Percentiles rank a stretch among this genome's conserved stretches.
phyloP scores from a whole-genome alignment of 2,888 invertebrate species.

The Ecdyonurus torrentis region DNA sequence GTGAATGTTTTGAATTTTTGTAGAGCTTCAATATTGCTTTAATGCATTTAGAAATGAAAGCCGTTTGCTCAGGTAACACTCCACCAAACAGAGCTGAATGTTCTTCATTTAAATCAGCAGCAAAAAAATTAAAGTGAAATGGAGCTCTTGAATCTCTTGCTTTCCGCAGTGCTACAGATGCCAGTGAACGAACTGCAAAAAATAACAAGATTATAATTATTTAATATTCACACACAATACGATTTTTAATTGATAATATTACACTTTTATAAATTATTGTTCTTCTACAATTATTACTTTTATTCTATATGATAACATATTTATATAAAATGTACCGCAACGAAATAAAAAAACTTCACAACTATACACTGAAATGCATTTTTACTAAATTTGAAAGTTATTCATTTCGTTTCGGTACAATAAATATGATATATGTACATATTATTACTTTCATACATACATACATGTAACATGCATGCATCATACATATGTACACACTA shows the following conservation, averaged over 20 bases:
- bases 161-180: constrained; percentile 79
- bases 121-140: constrained; percentile 82
- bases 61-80: constrained; percentile 56
- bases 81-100: constrained; percentile 76
- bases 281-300: too few species aligned
- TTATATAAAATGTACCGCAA: too few species aligned
- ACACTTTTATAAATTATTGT: background rate
- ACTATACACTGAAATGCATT: too few species aligned
- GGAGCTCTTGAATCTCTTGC: constrained; percentile 46
- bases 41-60: constrained; percentile 52
- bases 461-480: too few species aligned
- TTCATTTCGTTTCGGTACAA: too few species aligned
- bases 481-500: too few species aligned
- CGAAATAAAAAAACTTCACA: too few species aligned
- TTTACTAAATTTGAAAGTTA: too few species aligned
- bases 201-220: constrained; percentile 4
- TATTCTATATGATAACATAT: too few species aligned
- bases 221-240: background rate
- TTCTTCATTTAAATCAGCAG: constrained; percentile 81
- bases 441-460: too few species aligned
- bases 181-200: constrained; percentile 62
- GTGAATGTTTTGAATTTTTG: constrained; percentile 29
- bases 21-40: constrained; percentile 60
- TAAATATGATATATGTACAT: too few species aligned
- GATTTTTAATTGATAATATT: background rate